These are phyloP conservation scores for Acromyrmex charruanus DNA, from an alignment of 1,140 invertebrate species.

Conservation along the genomic window DNA sequence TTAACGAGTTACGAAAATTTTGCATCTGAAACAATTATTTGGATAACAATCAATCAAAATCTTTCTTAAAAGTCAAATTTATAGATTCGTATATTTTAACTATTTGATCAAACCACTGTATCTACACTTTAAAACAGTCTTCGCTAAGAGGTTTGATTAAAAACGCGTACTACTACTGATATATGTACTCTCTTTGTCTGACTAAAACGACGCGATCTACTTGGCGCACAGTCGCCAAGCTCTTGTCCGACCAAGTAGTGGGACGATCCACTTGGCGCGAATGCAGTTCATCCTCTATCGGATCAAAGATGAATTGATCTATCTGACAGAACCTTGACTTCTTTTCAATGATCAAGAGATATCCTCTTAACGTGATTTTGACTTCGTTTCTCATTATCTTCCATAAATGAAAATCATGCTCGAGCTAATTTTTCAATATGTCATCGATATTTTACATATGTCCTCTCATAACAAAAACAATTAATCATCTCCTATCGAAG, in stretches of 20 bases:
- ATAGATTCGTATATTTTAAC: neutral
- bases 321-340: constrained; percentile 8
- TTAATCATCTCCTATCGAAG: constrained; percentile 4
- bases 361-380: constrained; percentile 19
- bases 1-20: neutral
- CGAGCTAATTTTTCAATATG: neutral
- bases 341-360: neutral
- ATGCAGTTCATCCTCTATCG: constrained; percentile 22
- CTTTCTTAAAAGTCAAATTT: neutral
- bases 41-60: neutral
- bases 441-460: neutral
- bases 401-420: neutral
- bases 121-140: no score
- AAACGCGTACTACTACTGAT: constrained; percentile 38
- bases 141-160: constrained; percentile 5
- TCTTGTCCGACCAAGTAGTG: constrained; percentile 23
- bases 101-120: neutral
- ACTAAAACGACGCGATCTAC: constrained; percentile 27
- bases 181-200: constrained; percentile 17
- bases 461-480: neutral
- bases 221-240: constrained; percentile 29
- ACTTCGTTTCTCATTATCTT: neutral
- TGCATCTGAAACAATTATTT: neutral
- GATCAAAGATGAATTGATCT: constrained; percentile 35
- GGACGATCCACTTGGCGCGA: constrained; percentile 34